These are phyloP conservation scores for Melanotaenia pygmaea DNA, from an alignment of 2,797 vertebrate genomes.

Conservation along the genomic window DNA sequence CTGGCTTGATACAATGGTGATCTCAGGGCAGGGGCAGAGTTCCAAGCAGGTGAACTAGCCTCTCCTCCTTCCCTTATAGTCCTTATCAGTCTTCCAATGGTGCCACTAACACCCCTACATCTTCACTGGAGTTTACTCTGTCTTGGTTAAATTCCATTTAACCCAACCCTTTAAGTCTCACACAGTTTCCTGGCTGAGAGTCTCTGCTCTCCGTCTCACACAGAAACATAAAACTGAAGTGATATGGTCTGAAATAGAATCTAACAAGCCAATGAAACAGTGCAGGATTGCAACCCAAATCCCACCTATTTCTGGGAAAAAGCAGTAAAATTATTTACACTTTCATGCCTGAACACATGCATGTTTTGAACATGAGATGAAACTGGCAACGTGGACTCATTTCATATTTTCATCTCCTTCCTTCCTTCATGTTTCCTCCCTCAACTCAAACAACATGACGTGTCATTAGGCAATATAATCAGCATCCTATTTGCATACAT, in stretches of 20 bases:
- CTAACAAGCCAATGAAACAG: conserved; percentile 62
- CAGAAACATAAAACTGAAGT: conserved; percentile 61
- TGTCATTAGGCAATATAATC: conserved; percentile 85
- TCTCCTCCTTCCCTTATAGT: conserved; percentile 55
- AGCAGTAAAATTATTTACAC: conserved; percentile 4
- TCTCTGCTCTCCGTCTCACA: conserved; percentile 41
- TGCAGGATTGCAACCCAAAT: conserved; percentile 36
- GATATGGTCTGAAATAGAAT: conserved; percentile 70
- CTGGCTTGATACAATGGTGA: conserved; percentile 83
- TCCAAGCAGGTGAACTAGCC: conserved; percentile 81
- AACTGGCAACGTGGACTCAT: conserved; percentile 38
- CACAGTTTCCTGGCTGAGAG: conserved; percentile 59
- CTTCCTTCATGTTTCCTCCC: conserved; percentile 33
- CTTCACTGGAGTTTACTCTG: conserved; percentile 47
- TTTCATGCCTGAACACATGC: conserved; percentile 10
- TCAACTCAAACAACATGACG: conserved; percentile 73
- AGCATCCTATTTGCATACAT: conserved; percentile 89
- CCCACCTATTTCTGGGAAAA: conserved; percentile 16
- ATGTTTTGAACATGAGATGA: conserved; percentile 22
- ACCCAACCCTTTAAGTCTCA: conserved; percentile 41
- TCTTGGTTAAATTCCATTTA: conserved; percentile 54
- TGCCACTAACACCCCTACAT: conserved; percentile 54
- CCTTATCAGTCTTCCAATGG: conserved; percentile 56
- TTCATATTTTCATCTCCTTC: conserved; percentile 41
- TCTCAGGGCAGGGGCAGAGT: conserved; percentile 75